These are phyloP conservation scores for Pteropus alecto DNA, from an alignment of 2,113 vertebrate genomes.

Conservation along the genomic window DNA sequence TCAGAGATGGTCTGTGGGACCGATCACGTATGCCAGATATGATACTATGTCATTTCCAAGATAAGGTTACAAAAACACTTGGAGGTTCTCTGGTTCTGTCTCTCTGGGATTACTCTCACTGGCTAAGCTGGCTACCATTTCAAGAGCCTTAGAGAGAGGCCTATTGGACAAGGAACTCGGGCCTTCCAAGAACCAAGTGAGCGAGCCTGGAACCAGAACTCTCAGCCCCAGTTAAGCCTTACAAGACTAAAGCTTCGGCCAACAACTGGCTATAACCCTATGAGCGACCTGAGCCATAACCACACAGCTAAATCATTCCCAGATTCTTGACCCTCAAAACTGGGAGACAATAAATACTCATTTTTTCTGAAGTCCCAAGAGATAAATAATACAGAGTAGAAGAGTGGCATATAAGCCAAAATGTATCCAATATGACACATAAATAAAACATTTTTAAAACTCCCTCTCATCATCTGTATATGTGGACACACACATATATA, in stretches of 20 bases:
- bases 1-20: neutral
- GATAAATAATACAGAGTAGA: neutral
- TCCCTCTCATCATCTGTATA: neutral
- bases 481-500: neutral
- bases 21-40: neutral
- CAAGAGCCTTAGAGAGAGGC: neutral
- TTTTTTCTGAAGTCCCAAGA: neutral
- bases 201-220: neutral
- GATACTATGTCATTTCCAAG: neutral
- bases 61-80: neutral
- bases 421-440: neutral
- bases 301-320: neutral
- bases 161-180: neutral
- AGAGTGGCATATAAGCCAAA: neutral
- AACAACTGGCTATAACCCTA: neutral
- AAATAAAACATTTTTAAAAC: neutral
- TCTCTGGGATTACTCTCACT: neutral
- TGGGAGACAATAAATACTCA: neutral
- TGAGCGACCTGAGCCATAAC: neutral
- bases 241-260: neutral
- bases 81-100: neutral
- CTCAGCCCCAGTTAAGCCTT: neutral
- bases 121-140: neutral
- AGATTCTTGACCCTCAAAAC: neutral
- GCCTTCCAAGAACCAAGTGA: neutral